These are phyloP conservation scores for Dallia pectoralis DNA, from an alignment of 2,797 vertebrate species.

Conservation along the genomic window DNA sequence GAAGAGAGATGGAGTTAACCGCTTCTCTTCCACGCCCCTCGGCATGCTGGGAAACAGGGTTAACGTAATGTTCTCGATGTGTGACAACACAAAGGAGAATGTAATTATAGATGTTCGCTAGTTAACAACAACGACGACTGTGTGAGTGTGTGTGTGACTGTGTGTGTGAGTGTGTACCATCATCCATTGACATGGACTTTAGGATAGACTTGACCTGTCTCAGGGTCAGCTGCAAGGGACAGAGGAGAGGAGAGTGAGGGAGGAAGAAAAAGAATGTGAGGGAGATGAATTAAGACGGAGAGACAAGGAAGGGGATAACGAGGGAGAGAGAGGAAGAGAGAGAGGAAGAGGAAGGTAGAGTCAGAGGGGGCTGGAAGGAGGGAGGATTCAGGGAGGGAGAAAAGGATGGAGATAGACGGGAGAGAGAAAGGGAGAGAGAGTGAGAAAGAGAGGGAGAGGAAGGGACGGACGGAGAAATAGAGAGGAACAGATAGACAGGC, in stretches of 20 bases:
- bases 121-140: no score
- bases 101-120: no score
- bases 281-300: neutral
- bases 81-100: no score
- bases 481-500: no score
- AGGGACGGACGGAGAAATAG: no score
- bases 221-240: constrained; percentile 2
- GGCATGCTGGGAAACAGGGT: neutral
- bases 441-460: no score
- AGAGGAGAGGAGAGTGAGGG: no score
- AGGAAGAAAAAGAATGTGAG: neutral
- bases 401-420: neutral
- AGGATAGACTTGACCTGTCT: constrained; percentile 4
- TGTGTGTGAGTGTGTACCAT: constrained; percentile 10
- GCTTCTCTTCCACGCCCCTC: constrained; percentile 7
- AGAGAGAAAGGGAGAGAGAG: neutral
- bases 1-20: constrained; percentile 27
- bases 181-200: no score
- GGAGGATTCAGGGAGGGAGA: neutral
- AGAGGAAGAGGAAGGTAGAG: neutral
- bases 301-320: neutral
- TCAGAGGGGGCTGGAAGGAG: neutral
- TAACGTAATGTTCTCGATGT: constrained; percentile 5
- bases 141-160: neutral
- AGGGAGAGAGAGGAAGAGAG: neutral